These are phyloP conservation scores for Osmoderma eremita DNA, from an alignment of 2,888 invertebrate species.

Conservation along the genomic window DNA sequence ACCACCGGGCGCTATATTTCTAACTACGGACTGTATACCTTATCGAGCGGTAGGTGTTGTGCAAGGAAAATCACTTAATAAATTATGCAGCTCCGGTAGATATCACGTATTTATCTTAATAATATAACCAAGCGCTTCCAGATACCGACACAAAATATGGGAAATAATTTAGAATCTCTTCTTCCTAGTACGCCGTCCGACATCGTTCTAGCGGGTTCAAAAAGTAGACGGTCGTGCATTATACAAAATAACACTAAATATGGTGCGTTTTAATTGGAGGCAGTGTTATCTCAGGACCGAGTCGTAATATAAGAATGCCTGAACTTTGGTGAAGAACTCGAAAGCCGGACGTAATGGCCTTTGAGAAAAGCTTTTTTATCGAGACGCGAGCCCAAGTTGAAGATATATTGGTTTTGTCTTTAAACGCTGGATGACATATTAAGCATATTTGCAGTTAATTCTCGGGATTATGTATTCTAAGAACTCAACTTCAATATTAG, in stretches of 20 bases:
- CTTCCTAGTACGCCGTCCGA: constrained; percentile 11
- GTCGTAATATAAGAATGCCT: constrained; percentile 50
- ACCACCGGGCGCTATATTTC: not conserved
- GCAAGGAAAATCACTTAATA: constrained; percentile 28
- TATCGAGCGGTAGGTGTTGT: constrained; percentile 21
- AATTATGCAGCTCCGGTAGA: constrained; percentile 17
- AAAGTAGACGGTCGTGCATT: constrained; percentile 31
- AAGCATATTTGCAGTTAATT: constrained; percentile 43
- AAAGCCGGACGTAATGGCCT: constrained; percentile 44
- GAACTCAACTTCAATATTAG: constrained; percentile 1
- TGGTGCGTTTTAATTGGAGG: constrained; percentile 51
- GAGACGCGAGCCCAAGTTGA: constrained; percentile 44
- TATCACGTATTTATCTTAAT: constrained; percentile 29
- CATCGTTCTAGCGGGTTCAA: constrained; percentile 13
- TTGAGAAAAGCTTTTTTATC: constrained; percentile 46
- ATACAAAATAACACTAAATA: constrained; percentile 50
- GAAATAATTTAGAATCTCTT: constrained; percentile 19
- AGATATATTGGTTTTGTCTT: constrained; percentile 48
- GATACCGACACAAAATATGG: constrained; percentile 27
- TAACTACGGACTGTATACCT: constrained; percentile 1
- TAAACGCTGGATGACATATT: constrained; percentile 44
- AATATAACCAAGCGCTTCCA: constrained; percentile 22
- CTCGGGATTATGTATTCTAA: constrained; percentile 15
- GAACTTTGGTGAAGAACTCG: constrained; percentile 45
- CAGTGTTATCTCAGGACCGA: constrained; percentile 49